Percentiles rank a stretch among this genome's conserved stretches.
Conservation (phyloP, 2,113 vertebrate genomes). For the Casuarius casuarius region DNA sequence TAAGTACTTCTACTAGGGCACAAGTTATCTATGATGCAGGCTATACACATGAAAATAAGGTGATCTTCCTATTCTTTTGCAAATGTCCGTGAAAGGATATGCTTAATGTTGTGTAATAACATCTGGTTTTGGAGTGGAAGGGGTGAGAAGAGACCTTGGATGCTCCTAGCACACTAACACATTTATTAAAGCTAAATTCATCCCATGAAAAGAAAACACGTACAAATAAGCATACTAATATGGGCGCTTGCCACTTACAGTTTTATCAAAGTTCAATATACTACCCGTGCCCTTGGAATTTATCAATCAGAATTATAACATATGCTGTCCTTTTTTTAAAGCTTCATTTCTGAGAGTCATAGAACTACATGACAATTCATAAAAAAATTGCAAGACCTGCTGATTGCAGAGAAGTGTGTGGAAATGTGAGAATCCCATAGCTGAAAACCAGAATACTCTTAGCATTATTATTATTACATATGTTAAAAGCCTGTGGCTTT, state of each 20-base stretch:
- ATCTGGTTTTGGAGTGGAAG: not conserved
- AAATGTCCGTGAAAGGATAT: conserved; percentile 43
- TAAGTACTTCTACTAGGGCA: conserved; percentile 14
- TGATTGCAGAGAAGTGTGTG: not conserved
- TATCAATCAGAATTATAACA: conserved; percentile 12
- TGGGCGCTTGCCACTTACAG: not conserved
- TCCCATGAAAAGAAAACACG: not conserved
- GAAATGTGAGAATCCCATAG: not conserved
- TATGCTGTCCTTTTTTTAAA: not conserved
- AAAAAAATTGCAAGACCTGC: not conserved
- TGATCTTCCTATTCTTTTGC: conserved; percentile 66
- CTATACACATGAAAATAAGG: conserved; percentile 63
- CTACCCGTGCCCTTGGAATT: not conserved
- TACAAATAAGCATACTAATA: not conserved
- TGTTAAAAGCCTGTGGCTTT: not conserved
- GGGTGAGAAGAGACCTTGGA: not conserved
- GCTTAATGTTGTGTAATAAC: conserved; percentile 32
- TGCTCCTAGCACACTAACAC: not conserved
- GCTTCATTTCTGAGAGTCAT: not conserved
- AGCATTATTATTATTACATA: not conserved
- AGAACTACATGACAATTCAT: not conserved
- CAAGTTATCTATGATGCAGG: conserved; percentile 29
- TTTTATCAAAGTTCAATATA: not conserved
- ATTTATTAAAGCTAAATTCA: not conserved
- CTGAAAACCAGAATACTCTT: not conserved